A percentile compares a stretch with the other conserved stretches of the same genome.
phyloP scores from a whole-genome alignment of 1,140 invertebrate species.

The Leucophenga varia region DNA sequence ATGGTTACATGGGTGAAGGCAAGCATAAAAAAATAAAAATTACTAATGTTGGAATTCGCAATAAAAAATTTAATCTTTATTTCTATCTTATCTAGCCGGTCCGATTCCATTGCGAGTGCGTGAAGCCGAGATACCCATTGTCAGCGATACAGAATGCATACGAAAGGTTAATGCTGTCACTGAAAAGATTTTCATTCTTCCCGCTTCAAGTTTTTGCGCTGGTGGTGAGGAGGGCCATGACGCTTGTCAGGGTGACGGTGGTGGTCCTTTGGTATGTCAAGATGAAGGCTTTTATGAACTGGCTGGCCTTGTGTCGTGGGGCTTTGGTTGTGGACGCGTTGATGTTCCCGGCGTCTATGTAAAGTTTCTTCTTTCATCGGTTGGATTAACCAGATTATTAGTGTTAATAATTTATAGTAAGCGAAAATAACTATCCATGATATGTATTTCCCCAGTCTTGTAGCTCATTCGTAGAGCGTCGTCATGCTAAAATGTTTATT shows the following conservation, averaged over 20 bases:
- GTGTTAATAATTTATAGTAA: conserved; percentile 83
- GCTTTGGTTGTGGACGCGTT: conserved; percentile 84
- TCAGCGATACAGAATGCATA: conserved; percentile 88
- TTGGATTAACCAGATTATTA: conserved; percentile 97
- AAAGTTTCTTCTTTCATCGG: conserved; percentile 90
- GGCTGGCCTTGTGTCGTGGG: conserved; percentile 81
- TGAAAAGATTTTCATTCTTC: conserved; percentile 90
- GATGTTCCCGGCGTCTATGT: conserved; percentile 93
- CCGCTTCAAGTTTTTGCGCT: conserved; percentile 89
- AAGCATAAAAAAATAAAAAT: too few species aligned
- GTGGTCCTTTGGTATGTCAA: conserved; percentile 87
- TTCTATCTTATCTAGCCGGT: conserved; percentile 65
- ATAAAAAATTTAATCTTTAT: background rate
- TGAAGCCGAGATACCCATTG: conserved; percentile 90
- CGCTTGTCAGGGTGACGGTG: conserved; percentile 92
- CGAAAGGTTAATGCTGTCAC: conserved; percentile 91
- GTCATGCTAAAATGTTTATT: too few species aligned
- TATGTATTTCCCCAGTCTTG: conserved; percentile 35
- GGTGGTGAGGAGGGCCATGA: conserved; percentile 90
- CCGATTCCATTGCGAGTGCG: conserved; percentile 86
- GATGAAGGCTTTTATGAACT: conserved; percentile 91
- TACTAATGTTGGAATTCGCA: background rate
- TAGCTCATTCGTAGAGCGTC: conserved; percentile 25
- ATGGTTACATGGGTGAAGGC: conserved; percentile 94
- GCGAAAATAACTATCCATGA: background rate